Evolutionary conservation across 92 coral and sea anemone species (phyloP), one percentile per base, ranked within the genome.

Genomic region (Epizoanthus stellaris): DNA sequence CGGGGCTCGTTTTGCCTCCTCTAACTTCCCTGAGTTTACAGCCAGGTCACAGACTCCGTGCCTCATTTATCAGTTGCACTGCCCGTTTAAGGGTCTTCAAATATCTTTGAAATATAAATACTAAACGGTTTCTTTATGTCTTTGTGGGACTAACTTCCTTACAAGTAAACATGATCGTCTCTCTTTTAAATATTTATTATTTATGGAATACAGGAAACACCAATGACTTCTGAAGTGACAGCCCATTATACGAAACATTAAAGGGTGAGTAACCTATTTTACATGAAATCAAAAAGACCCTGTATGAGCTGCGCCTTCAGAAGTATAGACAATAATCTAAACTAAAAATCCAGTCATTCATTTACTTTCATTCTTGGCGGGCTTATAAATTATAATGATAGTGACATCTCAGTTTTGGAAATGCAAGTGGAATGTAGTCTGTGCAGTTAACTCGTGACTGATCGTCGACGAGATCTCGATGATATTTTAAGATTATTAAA

Each of bases 151-250:
- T 30, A 30, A 30, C 36, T 30, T 30, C 36, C 36, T 30, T 30
- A 30, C 56, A 25, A 30, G 43, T 16, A 66, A 66, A 16, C 42
- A 66, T 13, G n/a, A 14, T 39, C 70, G 9, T 4, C 34, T 66
- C 70, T 25, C 70, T 66, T 66, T 66, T 66, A 66, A 66, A 66
- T 66, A 66, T 66, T 66, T 66, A 66, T 66, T 66, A 66, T 66
- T 66, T 66, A 66, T 30, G 70, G 70, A 66, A 66, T 66, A 66
- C 70, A 66, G 34, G 67, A 25, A 66, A 66, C 70, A 66, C 43
- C 70, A 13, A 66, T 11, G 70, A 66, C 15, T 60, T 66, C 56
- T 66, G 43, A 30, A 66, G 70, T 66, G 70, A 30, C 3, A 66
- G 70, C 70, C 70, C 70, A 25, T 30, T 25, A 19, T 25, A 66